Base-by-base conservation (phyloP, 1,140 invertebrate species). In the Daktulosphaira vitifoliae region DNA sequence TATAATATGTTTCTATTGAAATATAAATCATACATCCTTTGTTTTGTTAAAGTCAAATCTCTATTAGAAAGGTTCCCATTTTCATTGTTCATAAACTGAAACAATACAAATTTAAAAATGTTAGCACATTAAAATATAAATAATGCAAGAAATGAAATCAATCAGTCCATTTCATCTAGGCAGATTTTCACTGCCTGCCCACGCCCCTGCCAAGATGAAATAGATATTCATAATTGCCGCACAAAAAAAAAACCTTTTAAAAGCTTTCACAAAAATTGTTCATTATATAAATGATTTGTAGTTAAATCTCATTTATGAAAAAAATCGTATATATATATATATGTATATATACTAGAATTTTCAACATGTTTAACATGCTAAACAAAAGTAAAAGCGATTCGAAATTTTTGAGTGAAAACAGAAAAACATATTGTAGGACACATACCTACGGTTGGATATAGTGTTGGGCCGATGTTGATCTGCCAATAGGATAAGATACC, bases 401-500 rank as follows among this genome's bases (percentile, higher is more conserved):
- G 56, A 59, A 23, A 62, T 22, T 48, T 48, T 9, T 22, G 42
- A 62, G 42, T 42, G 42, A 23, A 18, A 48, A 53, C 25, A 51
- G 39, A 56, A 46, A 62, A 46, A 62, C 20, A 46, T 46, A 62
- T 46, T 22, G 25, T 38, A 29, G 46, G 56, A 39, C 26, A 62
- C 56, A 62, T 62, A 62, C 56, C 56, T 62, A 62, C 56, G 56
- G 56, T 62, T 62, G 56, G 25, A 62, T 62, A 62, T 62, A 62
- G 56, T 62, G 56, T 62, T 62, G 56, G 56, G 56, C 56, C 42
- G 56, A 62, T 48, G 66, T 66, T 15, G 67, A 67, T 59, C 68
- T 83, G 23, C 83, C 83, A 51, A 86, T 85, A 13, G 85, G 85
- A 73, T 86, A 86, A 11, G 85, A 86, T 38, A 86, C 82, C 53